Evolutionary conservation across 2,888 invertebrate genomes (phyloP).

Genomic region (Pammene fasciana): DNA sequence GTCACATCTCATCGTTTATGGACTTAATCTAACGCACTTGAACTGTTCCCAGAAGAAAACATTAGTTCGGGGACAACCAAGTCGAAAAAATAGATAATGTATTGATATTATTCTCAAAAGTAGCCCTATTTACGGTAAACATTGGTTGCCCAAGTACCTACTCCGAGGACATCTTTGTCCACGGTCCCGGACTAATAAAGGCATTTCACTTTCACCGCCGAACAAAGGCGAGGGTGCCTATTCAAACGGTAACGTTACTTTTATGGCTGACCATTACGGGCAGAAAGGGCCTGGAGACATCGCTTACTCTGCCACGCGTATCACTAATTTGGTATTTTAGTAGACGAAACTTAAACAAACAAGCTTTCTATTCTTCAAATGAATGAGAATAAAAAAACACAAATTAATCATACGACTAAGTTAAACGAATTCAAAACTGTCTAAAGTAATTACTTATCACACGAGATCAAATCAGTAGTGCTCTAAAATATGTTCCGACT

Average conservation of each 20-base stretch:
- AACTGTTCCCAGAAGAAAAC: constrained; percentile 1
- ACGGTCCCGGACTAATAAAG: constrained; percentile 49
- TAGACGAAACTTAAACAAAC: constrained; percentile 9
- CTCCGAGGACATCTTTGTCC: constrained; percentile 36
- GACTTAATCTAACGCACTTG: not conserved
- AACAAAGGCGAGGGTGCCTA: constrained; percentile 59
- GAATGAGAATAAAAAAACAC: not conserved
- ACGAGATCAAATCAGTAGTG: constrained; percentile 20
- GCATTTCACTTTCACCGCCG: constrained; percentile 68
- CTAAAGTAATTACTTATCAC: constrained; percentile 24
- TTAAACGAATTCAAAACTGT: constrained; percentile 18
- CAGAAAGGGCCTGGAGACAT: constrained; percentile 54
- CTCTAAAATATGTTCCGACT: constrained; percentile 19
- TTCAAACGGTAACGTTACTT: constrained; percentile 64
- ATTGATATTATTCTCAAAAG: constrained; percentile 9
- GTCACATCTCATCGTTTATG: not conserved
- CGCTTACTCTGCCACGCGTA: constrained; percentile 55
- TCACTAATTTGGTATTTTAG: constrained; percentile 45
- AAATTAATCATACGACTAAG: constrained; percentile 1
- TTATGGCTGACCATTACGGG: constrained; percentile 62
- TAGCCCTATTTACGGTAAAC: constrained; percentile 37
- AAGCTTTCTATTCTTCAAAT: constrained; percentile 22
- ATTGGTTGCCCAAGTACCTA: constrained; percentile 37
- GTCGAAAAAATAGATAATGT: constrained; percentile 12
- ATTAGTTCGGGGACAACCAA: not conserved